These are phyloP conservation scores for Willowsia nigromaculata DNA, from an alignment of 2,888 invertebrate genomes.

Conservation along the genomic window DNA sequence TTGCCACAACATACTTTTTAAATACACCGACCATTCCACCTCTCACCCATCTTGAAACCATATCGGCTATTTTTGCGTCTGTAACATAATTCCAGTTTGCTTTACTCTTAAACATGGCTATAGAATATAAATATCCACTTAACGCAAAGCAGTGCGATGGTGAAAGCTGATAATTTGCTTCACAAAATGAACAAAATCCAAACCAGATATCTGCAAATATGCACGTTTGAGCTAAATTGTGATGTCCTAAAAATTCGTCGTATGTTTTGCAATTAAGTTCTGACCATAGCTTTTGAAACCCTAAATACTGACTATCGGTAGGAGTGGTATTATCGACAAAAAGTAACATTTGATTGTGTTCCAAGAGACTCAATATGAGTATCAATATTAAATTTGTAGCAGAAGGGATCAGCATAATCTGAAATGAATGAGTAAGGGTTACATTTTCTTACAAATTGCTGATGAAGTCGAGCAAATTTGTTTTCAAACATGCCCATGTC, in stretches of 20 bases:
- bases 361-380: too few species aligned
- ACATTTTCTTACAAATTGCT: too few species aligned
- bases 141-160: neutral
- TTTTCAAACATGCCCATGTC: too few species aligned
- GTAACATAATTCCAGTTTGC: neutral
- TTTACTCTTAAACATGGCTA: neutral
- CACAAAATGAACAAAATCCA: neutral
- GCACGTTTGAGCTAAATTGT: neutral
- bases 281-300: neutral
- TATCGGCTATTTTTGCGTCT: neutral
- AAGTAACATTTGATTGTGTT: too few species aligned
- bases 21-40: neutral
- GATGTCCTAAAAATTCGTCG: neutral
- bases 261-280: neutral
- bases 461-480: too few species aligned
- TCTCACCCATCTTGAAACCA: neutral
- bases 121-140: neutral
- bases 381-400: too few species aligned
- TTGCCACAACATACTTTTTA: neutral
- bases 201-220: neutral
- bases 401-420: too few species aligned
- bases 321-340: too few species aligned
- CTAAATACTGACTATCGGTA: too few species aligned
- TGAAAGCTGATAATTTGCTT: neutral
- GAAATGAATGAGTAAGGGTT: too few species aligned